Base-by-base conservation (phyloP, 2,888 invertebrate genomes). In the Ormyrus nitidulus region DNA sequence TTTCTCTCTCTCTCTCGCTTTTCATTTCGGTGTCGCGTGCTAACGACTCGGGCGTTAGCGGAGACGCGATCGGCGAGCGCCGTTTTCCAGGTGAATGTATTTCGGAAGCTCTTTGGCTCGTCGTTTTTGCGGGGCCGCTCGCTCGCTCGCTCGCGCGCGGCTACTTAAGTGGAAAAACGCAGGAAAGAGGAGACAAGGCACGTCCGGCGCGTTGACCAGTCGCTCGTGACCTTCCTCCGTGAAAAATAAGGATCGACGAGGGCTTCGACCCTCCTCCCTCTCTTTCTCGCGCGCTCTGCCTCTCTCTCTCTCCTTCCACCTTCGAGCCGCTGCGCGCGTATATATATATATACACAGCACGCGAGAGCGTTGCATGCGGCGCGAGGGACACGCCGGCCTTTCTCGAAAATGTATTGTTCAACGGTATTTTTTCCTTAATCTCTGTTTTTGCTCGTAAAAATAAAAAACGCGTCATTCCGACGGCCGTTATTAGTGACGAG, bases 161-260 rank as follows among this genome's bases (percentile, higher is more conserved):
- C 69, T 70, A 75, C 49, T 69, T 61, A 51, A 75, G 70, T 69
- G 75, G 82, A 77, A 70, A 78, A 81, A 80, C 69, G 81, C 70
- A 71, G 77, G 77, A 75, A 81, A 68, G 66, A 59, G 59, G 56
- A 68, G 79, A 72, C 71, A 65, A 76, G 75, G 56, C 62, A 77
- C 64, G 75, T 71, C 66, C 71, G 81, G 81, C 71, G 77, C 78
- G 71, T 78, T 81, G 81, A 81, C 81, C 81, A 81, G 75, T 46
- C 76, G 71, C 54, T 77, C 76, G 79, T 81, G 81, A 81, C 81
- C 81, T 81, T 81, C 81, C 79, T 49, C 59, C 73, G 77, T 49
- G 77, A 73, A 76, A 77, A 79, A 79, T 77, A 81, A 79, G 76
- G 73, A 75, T 78, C 78, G 77, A 71, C 61, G 80, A 81, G 81